Conservation (phyloP, 2,888 invertebrate species). For the Zonitis immaculata region DNA sequence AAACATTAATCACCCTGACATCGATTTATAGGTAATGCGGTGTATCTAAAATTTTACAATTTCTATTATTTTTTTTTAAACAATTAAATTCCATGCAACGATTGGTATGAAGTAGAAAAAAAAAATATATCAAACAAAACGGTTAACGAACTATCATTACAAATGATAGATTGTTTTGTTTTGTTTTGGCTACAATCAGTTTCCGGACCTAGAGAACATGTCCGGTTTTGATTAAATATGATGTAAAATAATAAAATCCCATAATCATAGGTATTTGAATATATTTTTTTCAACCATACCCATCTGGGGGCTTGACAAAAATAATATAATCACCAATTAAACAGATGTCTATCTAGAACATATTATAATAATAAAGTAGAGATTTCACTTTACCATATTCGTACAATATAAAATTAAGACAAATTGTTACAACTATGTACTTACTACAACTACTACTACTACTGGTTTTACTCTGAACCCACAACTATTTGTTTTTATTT, state of each 20-base stretch:
- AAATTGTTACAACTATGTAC: too few relatives aligned
- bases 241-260: not conserved
- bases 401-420: too few relatives aligned
- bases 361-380: constrained; percentile 6
- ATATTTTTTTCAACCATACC: not conserved
- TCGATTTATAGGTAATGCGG: constrained; percentile 1
- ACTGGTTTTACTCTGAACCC: too few relatives aligned
- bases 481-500: too few relatives aligned
- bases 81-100: not conserved
- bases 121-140: not conserved
- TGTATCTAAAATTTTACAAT: not conserved
- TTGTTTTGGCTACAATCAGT: not conserved
- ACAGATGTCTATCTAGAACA: constrained; percentile 29
- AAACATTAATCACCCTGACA: constrained; percentile 12
- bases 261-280: not conserved
- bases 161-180: not conserved
- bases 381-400: constrained; percentile 29
- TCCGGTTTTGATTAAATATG: not conserved
- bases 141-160: constrained; percentile 4
- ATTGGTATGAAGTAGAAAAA: not conserved
- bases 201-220: not conserved
- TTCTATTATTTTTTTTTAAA: not conserved
- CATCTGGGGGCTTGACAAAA: too few relatives aligned
- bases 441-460: too few relatives aligned
- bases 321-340: too few relatives aligned